Conservation (phyloP, 2,888 invertebrate species). For the Cartodere bifasciata region DNA sequence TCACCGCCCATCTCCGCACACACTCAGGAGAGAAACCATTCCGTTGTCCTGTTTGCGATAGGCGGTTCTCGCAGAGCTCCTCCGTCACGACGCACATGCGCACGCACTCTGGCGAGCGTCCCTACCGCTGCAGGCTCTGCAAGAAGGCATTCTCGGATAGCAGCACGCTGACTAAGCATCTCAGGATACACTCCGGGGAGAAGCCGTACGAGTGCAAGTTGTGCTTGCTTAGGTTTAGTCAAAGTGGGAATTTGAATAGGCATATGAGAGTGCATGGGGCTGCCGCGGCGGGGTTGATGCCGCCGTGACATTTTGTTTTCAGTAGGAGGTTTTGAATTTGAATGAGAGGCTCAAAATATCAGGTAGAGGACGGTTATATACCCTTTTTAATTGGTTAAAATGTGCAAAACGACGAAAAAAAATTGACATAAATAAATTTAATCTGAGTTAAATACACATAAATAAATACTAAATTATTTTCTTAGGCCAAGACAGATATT, state of each 20-base stretch:
- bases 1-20: constrained; percentile 92
- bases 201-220: constrained; percentile 98
- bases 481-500: too few species aligned
- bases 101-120: constrained; percentile 99
- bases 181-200: constrained; percentile 82
- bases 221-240: constrained; percentile 84
- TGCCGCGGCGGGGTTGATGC: constrained; percentile 25
- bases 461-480: too few species aligned
- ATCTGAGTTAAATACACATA: too few species aligned
- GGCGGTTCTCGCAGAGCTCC: constrained; percentile 91
- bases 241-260: constrained; percentile 95
- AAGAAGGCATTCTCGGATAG: constrained; percentile 99
- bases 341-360: too few species aligned
- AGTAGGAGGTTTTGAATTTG: too few species aligned
- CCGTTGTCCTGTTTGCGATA: constrained; percentile 86
- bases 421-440: too few species aligned
- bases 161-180: constrained; percentile 93
- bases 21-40: constrained; percentile 98
- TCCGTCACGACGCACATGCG: constrained; percentile 98
- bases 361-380: too few species aligned
- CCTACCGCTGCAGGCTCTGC: constrained; percentile 86
- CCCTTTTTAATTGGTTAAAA: too few species aligned
- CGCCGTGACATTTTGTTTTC: too few species aligned
- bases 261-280: constrained; percentile 96
- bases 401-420: too few species aligned